Conservation (phyloP, 2,113 vertebrate genomes). For the Sminthopsis crassicaudata region DNA sequence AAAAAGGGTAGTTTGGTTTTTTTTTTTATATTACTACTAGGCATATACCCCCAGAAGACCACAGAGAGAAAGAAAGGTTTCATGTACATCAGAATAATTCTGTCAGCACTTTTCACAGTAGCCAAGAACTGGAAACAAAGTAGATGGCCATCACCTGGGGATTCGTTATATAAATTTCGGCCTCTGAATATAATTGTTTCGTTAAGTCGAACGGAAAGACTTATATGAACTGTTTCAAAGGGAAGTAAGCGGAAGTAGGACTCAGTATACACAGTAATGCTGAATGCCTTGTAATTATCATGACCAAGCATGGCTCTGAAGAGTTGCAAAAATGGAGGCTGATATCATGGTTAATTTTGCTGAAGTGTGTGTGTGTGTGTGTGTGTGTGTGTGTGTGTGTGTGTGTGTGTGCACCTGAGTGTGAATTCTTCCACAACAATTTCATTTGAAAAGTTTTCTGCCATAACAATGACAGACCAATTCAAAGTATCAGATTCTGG, state of each 20-base stretch:
- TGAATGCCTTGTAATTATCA: not conserved
- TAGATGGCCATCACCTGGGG: not conserved
- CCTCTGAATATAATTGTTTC: not conserved
- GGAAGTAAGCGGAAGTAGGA: not conserved
- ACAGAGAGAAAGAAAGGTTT: not conserved
- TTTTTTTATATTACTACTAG: not conserved
- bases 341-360: not conserved
- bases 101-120: not conserved
- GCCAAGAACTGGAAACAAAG: not conserved
- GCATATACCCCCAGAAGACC: not conserved
- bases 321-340: not conserved
- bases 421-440: not conserved
- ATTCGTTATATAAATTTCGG: not conserved
- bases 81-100: not conserved
- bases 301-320: not conserved
- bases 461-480: not conserved
- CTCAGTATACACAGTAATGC: not conserved
- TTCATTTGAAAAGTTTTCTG: conserved; percentile 6
- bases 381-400: no score
- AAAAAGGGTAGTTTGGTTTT: not conserved
- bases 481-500: not conserved
- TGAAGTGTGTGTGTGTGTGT: not conserved
- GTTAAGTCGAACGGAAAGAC: not conserved
- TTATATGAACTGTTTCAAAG: not conserved
- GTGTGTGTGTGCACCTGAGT: no score